Conservation (phyloP, 1,140 invertebrate species). For the Macrocentrus cingulum region DNA sequence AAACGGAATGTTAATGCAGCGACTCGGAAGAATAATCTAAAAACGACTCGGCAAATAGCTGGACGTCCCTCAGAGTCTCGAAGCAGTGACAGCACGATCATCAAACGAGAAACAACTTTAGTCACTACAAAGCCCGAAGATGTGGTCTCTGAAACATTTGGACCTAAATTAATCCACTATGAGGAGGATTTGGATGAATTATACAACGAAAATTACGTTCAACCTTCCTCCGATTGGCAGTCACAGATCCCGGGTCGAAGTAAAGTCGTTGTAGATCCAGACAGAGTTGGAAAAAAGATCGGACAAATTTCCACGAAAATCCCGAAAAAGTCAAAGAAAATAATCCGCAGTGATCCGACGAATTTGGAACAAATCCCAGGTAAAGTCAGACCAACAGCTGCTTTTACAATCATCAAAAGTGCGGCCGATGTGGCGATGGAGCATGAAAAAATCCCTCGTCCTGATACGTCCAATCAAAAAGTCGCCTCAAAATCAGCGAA, state of each 20-base stretch:
- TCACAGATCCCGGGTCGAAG: not conserved
- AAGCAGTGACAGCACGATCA: slow-evolving; percentile 49
- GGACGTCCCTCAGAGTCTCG: slow-evolving; percentile 43
- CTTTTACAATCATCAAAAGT: too few relatives aligned
- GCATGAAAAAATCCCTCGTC: too few relatives aligned
- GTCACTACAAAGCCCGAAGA: slow-evolving; percentile 46
- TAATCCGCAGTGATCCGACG: too few relatives aligned
- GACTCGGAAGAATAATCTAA: slow-evolving; percentile 43
- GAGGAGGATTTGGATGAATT: slow-evolving; percentile 36
- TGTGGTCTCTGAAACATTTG: slow-evolving; percentile 38
- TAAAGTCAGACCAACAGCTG: too few relatives aligned
- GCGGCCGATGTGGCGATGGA: too few relatives aligned
- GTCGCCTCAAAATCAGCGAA: too few relatives aligned
- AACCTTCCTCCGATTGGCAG: not conserved
- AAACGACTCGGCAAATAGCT: slow-evolving; percentile 29
- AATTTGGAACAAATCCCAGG: too few relatives aligned
- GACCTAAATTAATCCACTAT: slow-evolving; percentile 28
- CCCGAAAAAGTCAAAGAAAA: too few relatives aligned
- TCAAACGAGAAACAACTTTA: slow-evolving; percentile 47
- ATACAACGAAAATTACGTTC: slow-evolving; percentile 36
- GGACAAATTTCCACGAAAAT: too few relatives aligned
- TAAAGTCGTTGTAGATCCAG: too few relatives aligned
- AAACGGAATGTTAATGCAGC: slow-evolving; percentile 51
- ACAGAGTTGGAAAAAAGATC: too few relatives aligned
- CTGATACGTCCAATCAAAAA: too few relatives aligned